Evolutionary conservation across 2,888 invertebrate genomes (phyloP).

Genomic region (Acanthopleura granulata): DNA sequence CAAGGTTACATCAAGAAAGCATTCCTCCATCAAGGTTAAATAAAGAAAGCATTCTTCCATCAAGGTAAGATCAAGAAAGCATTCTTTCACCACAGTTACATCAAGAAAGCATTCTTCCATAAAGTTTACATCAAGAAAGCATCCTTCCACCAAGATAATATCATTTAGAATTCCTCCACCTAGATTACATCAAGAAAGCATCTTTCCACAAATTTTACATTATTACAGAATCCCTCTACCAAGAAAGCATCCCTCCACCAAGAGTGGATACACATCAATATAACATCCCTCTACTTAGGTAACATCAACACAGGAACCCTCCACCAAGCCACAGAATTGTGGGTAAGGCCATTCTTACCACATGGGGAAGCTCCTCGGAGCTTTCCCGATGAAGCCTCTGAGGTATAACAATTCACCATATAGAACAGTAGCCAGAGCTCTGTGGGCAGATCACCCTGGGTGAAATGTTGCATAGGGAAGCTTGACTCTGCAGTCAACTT

Average conservation of each 20-base stretch:
- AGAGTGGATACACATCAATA: too few species aligned
- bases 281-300: too few species aligned
- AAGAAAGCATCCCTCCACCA: not conserved
- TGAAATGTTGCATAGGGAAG: not conserved
- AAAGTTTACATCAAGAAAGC: too few species aligned
- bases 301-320: too few species aligned
- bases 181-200: not conserved
- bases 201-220: not conserved
- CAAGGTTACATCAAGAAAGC: too few species aligned
- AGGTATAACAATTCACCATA: conserved; percentile 7
- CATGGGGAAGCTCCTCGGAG: not conserved
- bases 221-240: not conserved
- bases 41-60: not conserved
- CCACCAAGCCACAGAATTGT: too few species aligned
- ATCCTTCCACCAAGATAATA: too few species aligned
- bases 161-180: too few species aligned
- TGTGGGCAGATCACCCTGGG: not conserved
- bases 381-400: not conserved
- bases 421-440: not conserved
- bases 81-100: too few species aligned
- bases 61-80: not conserved
- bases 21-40: not conserved
- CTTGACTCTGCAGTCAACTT: not conserved
- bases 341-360: not conserved
- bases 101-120: too few species aligned